Conservation (phyloP, 37 sponge, comb jelly and placozoan genomes). For the Cladorhizidae sp. region DNA sequence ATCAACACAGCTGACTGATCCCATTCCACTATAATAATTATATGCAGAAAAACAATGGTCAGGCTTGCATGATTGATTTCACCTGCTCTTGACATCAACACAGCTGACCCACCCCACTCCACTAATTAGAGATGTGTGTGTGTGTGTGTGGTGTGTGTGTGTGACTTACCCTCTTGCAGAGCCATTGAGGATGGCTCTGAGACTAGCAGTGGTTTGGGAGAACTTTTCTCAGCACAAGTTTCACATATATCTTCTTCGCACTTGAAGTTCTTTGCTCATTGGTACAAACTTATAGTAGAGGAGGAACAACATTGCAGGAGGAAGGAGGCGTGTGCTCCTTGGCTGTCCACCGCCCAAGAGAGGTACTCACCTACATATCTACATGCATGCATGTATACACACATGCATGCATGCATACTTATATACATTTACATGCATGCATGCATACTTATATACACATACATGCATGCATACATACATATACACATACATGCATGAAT, state of each 20-base stretch:
- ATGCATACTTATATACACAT: too few relatives aligned
- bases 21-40: background rate
- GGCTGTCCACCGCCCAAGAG: conserved; percentile 29
- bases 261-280: conserved; percentile 53
- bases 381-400: background rate
- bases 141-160: too few relatives aligned
- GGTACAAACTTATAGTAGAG: conserved; percentile 36
- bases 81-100: background rate
- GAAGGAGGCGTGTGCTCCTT: conserved; percentile 4
- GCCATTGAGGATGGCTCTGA: conserved; percentile 48
- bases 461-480: too few relatives aligned
- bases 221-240: conserved; percentile 20
- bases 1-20: too few relatives aligned
- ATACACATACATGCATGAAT: too few relatives aligned
- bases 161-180: conserved; percentile 19
- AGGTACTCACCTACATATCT: conserved; percentile 16
- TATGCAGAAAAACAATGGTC: background rate
- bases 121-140: background rate
- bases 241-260: conserved; percentile 31
- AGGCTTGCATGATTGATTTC: too few relatives aligned
- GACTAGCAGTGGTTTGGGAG: conserved; percentile 56
- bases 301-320: conserved; percentile 30
- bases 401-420: background rate
- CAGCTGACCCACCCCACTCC: background rate
- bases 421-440: background rate